Percentiles rank a stretch among this genome's conserved stretches.
Evolutionary conservation across 2,888 invertebrate genomes (phyloP).

Genomic region (Ornithoptera priamus): DNA sequence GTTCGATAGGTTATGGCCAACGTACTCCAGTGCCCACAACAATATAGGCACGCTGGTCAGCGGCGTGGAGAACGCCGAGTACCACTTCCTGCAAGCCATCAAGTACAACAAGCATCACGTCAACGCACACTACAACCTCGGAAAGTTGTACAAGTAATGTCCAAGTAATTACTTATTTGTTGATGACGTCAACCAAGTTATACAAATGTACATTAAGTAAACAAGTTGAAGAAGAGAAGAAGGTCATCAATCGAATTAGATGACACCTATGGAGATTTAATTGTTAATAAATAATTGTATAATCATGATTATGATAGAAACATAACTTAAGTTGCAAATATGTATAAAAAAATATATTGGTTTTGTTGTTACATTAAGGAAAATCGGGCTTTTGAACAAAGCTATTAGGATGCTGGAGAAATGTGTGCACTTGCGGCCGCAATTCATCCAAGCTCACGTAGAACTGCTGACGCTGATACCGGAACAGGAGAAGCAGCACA

Average conservation of each 20-base stretch:
- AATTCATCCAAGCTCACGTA: slow-evolving; percentile 85
- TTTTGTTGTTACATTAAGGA: slow-evolving; percentile 64
- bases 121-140: slow-evolving; percentile 92
- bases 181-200: not conserved
- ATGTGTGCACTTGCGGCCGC: slow-evolving; percentile 83
- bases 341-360: too few species aligned
- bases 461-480: slow-evolving; percentile 82
- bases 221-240: too few species aligned
- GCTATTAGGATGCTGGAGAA: slow-evolving; percentile 84
- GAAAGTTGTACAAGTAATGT: slow-evolving; percentile 88
- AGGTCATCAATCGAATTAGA: too few species aligned
- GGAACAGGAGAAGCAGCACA: slow-evolving; percentile 77
- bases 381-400: slow-evolving; percentile 82
- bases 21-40: slow-evolving; percentile 92
- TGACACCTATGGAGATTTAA: too few species aligned
- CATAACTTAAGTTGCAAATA: too few species aligned
- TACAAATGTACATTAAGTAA: too few species aligned
- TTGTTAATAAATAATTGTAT: too few species aligned
- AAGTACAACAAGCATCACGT: slow-evolving; percentile 87
- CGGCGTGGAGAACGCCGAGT: slow-evolving; percentile 84
- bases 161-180: slow-evolving; percentile 11
- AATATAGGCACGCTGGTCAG: slow-evolving; percentile 89
- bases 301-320: too few species aligned
- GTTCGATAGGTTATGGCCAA: slow-evolving; percentile 86
- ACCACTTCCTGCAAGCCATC: slow-evolving; percentile 88